Conservation (phyloP, 2,113 vertebrate genomes). For the Ibidorhyncha struthersii region DNA sequence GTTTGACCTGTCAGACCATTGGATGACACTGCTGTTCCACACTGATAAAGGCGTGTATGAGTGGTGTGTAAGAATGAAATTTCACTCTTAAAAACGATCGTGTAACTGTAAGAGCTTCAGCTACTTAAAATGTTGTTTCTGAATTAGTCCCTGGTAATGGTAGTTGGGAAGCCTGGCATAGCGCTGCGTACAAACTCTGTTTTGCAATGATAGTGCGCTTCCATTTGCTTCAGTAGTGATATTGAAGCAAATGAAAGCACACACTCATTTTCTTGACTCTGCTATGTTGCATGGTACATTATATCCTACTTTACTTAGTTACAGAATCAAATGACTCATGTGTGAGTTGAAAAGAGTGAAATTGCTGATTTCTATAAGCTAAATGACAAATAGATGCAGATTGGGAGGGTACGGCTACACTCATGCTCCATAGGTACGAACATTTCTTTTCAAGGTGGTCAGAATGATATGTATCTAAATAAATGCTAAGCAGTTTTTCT, state of each 20-base stretch:
- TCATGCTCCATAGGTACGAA: not conserved
- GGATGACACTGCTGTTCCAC: constrained; percentile 28
- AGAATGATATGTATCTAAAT: not conserved
- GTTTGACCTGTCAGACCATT: not conserved
- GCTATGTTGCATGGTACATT: not conserved
- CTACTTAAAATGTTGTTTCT: not conserved
- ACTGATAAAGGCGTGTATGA: not conserved
- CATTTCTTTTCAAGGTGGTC: not conserved
- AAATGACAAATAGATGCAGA: not conserved
- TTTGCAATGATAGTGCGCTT: not conserved
- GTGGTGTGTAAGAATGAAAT: not conserved
- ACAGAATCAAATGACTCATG: not conserved
- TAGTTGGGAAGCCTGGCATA: not conserved
- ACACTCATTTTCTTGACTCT: not conserved
- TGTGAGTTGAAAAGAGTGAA: not conserved
- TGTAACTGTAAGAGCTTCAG: not conserved
- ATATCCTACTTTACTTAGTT: not conserved
- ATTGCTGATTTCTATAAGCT: not conserved
- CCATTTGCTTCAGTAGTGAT: not conserved
- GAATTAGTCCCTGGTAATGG: not conserved
- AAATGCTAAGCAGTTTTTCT: not conserved
- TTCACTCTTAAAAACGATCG: not conserved
- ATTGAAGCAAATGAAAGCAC: not conserved
- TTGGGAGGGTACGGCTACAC: not conserved
- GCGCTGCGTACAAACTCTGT: not conserved